phyloP scores from a whole-genome alignment of 2,888 invertebrate species.

The Drosophila anomelani region DNA sequence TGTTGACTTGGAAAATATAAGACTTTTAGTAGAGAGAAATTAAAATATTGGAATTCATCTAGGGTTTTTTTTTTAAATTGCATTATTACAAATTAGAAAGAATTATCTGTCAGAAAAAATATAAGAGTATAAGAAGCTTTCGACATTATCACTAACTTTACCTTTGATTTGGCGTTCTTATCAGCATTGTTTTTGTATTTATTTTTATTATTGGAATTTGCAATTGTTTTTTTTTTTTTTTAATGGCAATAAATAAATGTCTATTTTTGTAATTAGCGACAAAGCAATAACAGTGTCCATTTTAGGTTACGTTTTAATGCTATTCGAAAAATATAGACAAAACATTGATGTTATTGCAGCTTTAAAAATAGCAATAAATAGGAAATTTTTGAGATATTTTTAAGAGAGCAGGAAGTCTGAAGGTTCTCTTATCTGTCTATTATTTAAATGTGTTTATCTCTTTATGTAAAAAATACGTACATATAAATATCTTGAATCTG shows the following conservation, averaged over 20 bases:
- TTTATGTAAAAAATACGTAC: background rate
- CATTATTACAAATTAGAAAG: background rate
- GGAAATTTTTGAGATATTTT: background rate
- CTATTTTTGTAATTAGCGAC: slow-evolving; percentile 17
- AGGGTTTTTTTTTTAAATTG: background rate
- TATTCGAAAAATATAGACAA: background rate
- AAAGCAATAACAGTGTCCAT: background rate
- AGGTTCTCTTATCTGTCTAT: slow-evolving; percentile 1
- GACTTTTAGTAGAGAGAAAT: background rate
- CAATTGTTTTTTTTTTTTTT: slow-evolving; percentile 7
- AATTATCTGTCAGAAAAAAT: background rate
- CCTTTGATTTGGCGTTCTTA: slow-evolving; percentile 6
- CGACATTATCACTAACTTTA: background rate
- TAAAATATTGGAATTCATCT: background rate
- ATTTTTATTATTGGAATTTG: slow-evolving; percentile 1
- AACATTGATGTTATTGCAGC: background rate
- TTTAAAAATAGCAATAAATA: background rate
- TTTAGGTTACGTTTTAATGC: background rate
- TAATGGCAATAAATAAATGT: slow-evolving; percentile 1
- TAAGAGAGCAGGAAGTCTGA: slow-evolving; percentile 5
- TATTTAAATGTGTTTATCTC: slow-evolving; percentile 10
- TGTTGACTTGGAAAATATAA: background rate
- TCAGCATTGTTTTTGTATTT: background rate
- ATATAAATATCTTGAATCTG: background rate
- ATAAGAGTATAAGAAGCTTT: background rate